Base-by-base conservation (phyloP, 2,113 vertebrate species). In the Sceloporus undulatus region DNA sequence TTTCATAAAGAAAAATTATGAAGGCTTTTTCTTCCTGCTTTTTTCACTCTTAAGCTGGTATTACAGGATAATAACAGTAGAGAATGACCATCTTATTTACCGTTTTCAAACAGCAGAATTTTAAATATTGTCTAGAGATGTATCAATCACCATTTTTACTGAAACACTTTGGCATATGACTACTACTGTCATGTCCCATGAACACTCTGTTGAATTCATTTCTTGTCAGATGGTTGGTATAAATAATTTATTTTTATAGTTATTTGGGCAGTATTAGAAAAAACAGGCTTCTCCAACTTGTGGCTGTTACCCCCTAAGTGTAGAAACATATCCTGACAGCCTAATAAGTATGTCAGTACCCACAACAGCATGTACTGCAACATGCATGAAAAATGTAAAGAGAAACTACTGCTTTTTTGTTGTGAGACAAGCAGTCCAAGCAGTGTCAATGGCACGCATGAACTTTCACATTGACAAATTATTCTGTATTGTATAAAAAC, bases 391-490 rank as follows among this genome's bases (percentile, higher is more conserved):
- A 93, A 70, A 85, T 73, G 89, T 85, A 82, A 21, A 89, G 81
- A 82, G 81, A 93, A 93, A 92, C 59, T 23, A 86, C 88, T 81
- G 91, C 42, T 27, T 90, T 93, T 93, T 94, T 91, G 62, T n/a
- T 91, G 65, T 88, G 70, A 62, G 56, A 77, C 42, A 25, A 76
- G 87, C 89, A 90, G 62, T 89, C 81, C 34, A 80, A 79, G 70
- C 0, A 84, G 59, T 18, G 38, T 88, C 9, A 25, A 54, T 80
- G 59, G 89, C 27, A 70, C 79, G 56, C 40, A 34, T 89, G 78
- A 85, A 91, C 68, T 88, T 65, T 89, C 93, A 85, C 1, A 9
- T 9, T 78, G 89, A 91, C 71, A 75, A 54, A 90, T 82, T 54
- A n/a, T 91, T 40, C 84, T 92, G 14, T 85, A 13, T 87, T 75